A percentile compares a stretch with the other conserved stretches of the same genome.
phyloP scores from a whole-genome alignment of 2,888 invertebrate genomes.

The Eristalinus sepulchralis region DNA sequence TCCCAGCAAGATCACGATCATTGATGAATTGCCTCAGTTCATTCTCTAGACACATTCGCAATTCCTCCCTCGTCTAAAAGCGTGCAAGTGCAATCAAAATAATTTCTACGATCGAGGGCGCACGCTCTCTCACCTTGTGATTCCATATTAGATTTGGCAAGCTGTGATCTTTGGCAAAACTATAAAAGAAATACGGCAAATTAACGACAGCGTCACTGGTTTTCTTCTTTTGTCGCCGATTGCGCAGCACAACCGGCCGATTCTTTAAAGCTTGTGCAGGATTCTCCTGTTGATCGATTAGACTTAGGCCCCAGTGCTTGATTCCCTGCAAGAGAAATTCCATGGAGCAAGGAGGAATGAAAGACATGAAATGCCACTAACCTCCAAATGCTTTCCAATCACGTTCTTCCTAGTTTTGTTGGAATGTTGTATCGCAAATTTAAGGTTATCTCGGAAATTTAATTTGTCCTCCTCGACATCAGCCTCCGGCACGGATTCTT shows the following conservation, averaged over 20 bases:
- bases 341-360: neutral
- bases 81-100: neutral
- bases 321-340: slow-evolving; percentile 75
- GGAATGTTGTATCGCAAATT: slow-evolving; percentile 92
- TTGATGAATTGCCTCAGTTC: slow-evolving; percentile 94
- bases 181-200: slow-evolving; percentile 94
- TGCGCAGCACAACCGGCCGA: slow-evolving; percentile 94
- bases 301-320: slow-evolving; percentile 86
- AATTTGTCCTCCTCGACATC: slow-evolving; percentile 87
- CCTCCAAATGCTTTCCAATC: slow-evolving; percentile 92
- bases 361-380: slow-evolving; percentile 73
- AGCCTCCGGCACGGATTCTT: slow-evolving; percentile 86
- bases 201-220: slow-evolving; percentile 78
- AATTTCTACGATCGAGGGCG: neutral
- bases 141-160: slow-evolving; percentile 99
- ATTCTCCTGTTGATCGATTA: slow-evolving; percentile 80
- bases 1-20: slow-evolving; percentile 93
- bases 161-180: slow-evolving; percentile 96
- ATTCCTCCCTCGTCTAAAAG: slow-evolving; percentile 93
- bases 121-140: slow-evolving; percentile 88
- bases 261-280: slow-evolving; percentile 81
- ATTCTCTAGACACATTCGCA: slow-evolving; percentile 94
- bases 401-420: slow-evolving; percentile 86
- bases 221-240: slow-evolving; percentile 86
- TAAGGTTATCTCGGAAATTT: slow-evolving; percentile 95